A percentile compares a stretch with the other conserved stretches of the same genome.
Conservation (phyloP, 2,113 vertebrate genomes). For the Microcebus tavaratra region DNA sequence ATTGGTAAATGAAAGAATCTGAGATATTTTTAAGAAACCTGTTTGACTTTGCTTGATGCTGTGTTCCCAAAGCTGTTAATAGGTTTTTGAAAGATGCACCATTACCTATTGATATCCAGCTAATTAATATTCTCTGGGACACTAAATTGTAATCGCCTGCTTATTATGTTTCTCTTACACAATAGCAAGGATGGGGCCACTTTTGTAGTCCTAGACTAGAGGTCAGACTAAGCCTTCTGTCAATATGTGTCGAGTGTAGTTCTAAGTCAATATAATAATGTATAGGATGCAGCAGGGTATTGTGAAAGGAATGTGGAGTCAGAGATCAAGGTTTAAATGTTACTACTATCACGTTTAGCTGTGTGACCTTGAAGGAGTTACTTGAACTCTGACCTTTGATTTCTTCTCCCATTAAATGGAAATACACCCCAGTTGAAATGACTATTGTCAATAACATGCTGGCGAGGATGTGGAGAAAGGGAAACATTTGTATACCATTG, state of each 20-base stretch:
- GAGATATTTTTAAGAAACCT: neutral
- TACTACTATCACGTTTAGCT: neutral
- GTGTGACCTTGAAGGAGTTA: accelerated
- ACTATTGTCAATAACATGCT: neutral
- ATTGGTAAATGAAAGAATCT: neutral
- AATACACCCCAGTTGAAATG: neutral
- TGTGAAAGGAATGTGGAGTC: neutral
- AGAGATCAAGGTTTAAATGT: neutral
- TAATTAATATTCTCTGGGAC: neutral
- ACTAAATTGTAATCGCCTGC: neutral
- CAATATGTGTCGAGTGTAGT: neutral
- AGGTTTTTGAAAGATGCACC: neutral
- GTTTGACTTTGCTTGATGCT: neutral
- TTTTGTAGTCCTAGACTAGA: neutral
- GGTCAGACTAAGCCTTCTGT: neutral
- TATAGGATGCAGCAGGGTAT: neutral
- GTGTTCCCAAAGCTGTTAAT: neutral
- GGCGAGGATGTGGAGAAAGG: neutral
- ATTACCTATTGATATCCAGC: neutral
- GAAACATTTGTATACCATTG: neutral
- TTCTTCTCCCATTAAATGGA: neutral
- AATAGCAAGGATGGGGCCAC: neutral
- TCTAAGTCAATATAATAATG: neutral
- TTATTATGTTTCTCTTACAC: neutral
- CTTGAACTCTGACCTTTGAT: neutral